A percentile compares a stretch with the other conserved stretches of the same genome.
Conservation (phyloP, 2,888 invertebrate genomes). For the Schizaphis graminum region DNA sequence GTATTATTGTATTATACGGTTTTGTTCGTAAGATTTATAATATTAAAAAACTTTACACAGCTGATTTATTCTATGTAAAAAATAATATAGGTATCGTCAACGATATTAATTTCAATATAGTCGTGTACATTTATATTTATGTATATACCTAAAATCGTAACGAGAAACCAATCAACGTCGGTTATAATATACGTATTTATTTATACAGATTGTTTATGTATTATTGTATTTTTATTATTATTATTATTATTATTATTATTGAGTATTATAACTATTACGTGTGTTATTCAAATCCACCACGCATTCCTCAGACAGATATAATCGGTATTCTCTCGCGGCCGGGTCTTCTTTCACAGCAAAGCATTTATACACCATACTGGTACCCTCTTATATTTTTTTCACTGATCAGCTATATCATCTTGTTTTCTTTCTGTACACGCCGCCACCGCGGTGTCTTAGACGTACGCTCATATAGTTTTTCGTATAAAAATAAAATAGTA, state of each 20-base stretch:
- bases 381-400: conserved; percentile 14
- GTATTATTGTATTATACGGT: background rate
- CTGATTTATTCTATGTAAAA: background rate
- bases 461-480: background rate
- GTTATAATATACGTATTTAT: background rate
- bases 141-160: background rate
- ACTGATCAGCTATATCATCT: conserved; percentile 59
- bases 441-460: too few relatives aligned
- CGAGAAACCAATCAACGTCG: conserved; percentile 35
- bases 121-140: background rate
- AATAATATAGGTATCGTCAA: background rate
- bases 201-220: background rate
- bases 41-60: background rate
- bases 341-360: conserved; percentile 54
- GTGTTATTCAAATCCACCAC: conserved; percentile 62
- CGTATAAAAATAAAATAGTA: background rate
- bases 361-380: conserved; percentile 30
- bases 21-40: background rate
- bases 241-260: background rate
- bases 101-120: background rate
- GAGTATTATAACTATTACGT: conserved; percentile 2
- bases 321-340: conserved; percentile 57
- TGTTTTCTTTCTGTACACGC: conserved; percentile 26
- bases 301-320: conserved; percentile 61
- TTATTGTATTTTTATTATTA: background rate